These are phyloP conservation scores for Trinectes maculatus DNA, from an alignment of 2,113 vertebrate species.

Conservation along the genomic window DNA sequence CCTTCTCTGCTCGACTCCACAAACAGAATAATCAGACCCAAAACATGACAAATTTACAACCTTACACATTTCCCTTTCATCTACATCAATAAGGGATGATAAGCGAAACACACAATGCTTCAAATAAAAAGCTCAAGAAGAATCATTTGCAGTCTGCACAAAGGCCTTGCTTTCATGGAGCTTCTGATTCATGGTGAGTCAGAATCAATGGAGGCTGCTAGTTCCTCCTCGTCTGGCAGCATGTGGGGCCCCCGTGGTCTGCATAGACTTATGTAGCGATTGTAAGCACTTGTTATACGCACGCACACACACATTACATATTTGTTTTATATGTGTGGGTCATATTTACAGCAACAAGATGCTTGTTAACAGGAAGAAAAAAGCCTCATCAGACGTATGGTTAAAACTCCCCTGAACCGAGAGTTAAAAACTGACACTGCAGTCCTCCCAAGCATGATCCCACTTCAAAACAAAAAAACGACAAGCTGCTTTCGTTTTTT, in stretches of 20 bases:
- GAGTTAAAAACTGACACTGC: constrained; percentile 8
- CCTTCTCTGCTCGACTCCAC: neutral
- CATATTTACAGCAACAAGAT: neutral
- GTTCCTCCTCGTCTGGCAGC: neutral
- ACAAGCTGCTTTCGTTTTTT: constrained; percentile 26
- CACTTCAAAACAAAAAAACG: constrained; percentile 26
- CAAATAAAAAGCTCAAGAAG: neutral
- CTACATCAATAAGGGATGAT: neutral
- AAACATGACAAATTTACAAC: neutral
- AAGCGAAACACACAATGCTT: neutral
- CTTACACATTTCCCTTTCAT: neutral
- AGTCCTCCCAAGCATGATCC: constrained; percentile 25
- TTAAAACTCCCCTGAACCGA: constrained; percentile 7
- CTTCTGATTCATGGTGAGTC: constrained; percentile 1
- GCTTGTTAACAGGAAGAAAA: neutral
- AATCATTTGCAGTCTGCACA: constrained; percentile 6
- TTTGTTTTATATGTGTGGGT: neutral
- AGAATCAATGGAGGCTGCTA: constrained; percentile 1
- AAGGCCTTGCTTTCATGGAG: neutral
- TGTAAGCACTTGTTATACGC: no score
- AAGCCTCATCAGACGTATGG: neutral
- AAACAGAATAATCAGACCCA: neutral
- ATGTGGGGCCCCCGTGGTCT: neutral
- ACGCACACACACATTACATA: neutral
- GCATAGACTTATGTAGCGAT: neutral